These are phyloP conservation scores for Adelges cooleyi DNA, from an alignment of 1,140 invertebrate genomes.

Conservation along the genomic window DNA sequence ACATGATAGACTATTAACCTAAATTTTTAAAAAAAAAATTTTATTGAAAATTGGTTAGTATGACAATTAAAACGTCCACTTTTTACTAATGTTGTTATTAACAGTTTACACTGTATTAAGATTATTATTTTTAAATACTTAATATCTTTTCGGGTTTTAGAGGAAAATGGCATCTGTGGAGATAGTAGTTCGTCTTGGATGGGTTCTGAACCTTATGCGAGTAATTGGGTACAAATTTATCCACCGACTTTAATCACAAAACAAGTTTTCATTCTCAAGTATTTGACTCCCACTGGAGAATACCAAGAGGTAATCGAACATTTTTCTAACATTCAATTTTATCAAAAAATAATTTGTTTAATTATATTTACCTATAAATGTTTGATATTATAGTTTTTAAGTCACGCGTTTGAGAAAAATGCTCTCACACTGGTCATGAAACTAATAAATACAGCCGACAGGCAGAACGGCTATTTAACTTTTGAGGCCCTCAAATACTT, in stretches of 20 bases:
- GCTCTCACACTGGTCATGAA: constrained; percentile 77
- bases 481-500: constrained; percentile 93
- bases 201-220: constrained; percentile 75
- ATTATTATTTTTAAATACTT: too few relatives aligned
- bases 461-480: constrained; percentile 71
- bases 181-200: constrained; percentile 72
- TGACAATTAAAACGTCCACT: too few relatives aligned
- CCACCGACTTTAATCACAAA: constrained; percentile 75
- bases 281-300: constrained; percentile 87
- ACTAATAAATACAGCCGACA: constrained; percentile 81
- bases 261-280: constrained; percentile 84
- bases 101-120: too few relatives aligned
- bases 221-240: constrained; percentile 72
- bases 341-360: constrained; percentile 19
- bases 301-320: constrained; percentile 82
- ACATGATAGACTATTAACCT: too few relatives aligned
- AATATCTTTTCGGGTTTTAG: too few relatives aligned
- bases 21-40: too few relatives aligned
- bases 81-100: too few relatives aligned
- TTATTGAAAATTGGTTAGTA: too few relatives aligned
- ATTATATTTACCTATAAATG: constrained; percentile 27
- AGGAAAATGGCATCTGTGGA: constrained; percentile 9
- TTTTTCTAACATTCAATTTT: background rate
- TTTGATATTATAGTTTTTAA: constrained; percentile 55
- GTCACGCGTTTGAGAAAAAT: constrained; percentile 83